Evolutionary conservation across 2,888 invertebrate species (phyloP), one percentile per base, ranked within the genome.

Genomic region (Melieria picta): DNA sequence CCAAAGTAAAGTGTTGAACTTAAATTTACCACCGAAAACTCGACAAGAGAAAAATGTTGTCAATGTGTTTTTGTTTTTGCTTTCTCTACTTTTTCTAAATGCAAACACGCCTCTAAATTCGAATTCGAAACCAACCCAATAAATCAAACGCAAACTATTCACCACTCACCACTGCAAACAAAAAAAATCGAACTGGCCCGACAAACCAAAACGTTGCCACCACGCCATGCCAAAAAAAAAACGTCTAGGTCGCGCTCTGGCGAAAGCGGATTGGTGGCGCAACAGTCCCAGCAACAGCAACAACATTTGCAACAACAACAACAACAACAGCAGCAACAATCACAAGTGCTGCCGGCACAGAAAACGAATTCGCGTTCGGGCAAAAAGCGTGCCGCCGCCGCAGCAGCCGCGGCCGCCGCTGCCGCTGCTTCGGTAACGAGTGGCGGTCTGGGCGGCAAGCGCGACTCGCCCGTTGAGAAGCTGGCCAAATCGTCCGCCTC

Each of bases 331-430:
- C 78, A 78, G 43, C 79, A 75, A 43, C 78, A 75, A 50, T 75
- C 77, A 57, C 82, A 80, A 60, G 78, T 79, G 45, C 78, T 72
- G 63, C 65, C 70, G 42, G 50, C 74, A 67, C 79, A 76, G 72
- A 79, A 77, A 75, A 72, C 76, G 4, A 83, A 79, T 65, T 84
- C 85, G 7, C 81, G 86, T 52, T 85, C 86, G 60, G 85, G 85
- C 62, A 86, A 86, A 74, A 86, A 86, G 69, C 82, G 86, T n/a
- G 83, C 84, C 11, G 84, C 86, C 50, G 82, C 83, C 11, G 75
- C 74, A 65, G 77, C 79, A 71, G 75, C 75, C 10, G 78, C 80
- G 30, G 68, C 75, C n/a, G 56, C 78, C 3, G 69, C 71, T 13
- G 62, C 68, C 13, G 47, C 72, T 7, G 64, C 69, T 67, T 63